phyloP scores from a whole-genome alignment of 2,888 invertebrate genomes.

The Rhingia rostrata region DNA sequence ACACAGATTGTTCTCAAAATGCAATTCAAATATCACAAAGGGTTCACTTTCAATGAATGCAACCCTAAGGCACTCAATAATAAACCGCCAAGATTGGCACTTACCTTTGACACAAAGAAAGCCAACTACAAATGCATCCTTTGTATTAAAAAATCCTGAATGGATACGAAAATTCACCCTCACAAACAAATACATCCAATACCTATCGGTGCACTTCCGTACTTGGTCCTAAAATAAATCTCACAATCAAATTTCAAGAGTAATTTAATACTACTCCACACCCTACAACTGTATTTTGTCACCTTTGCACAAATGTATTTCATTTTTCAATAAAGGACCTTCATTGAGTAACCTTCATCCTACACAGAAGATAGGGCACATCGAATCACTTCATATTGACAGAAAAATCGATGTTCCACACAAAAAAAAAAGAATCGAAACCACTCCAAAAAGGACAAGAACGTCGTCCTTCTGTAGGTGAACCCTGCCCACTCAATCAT shows the following conservation, averaged over 20 bases:
- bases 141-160: no score
- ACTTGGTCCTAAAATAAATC: constrained; percentile 17
- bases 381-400: constrained; percentile 35
- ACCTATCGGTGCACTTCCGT: background rate
- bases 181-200: background rate
- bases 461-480: background rate
- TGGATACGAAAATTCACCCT: background rate
- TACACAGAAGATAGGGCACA: constrained; percentile 55
- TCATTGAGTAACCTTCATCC: constrained; percentile 30
- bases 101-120: no score
- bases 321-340: constrained; percentile 38
- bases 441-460: background rate
- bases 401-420: constrained; percentile 53
- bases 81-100: no score
- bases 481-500: constrained; percentile 31
- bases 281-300: constrained; percentile 18
- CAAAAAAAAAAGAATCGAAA: background rate
- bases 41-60: no score
- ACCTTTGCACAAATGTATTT: constrained; percentile 42
- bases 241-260: constrained; percentile 44
- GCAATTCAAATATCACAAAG: no score
- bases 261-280: constrained; percentile 22
- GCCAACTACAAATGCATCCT: no score
- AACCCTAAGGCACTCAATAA: no score
- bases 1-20: no score